Base-by-base conservation (phyloP, 2,888 invertebrate genomes). In the Cryptus armator region DNA sequence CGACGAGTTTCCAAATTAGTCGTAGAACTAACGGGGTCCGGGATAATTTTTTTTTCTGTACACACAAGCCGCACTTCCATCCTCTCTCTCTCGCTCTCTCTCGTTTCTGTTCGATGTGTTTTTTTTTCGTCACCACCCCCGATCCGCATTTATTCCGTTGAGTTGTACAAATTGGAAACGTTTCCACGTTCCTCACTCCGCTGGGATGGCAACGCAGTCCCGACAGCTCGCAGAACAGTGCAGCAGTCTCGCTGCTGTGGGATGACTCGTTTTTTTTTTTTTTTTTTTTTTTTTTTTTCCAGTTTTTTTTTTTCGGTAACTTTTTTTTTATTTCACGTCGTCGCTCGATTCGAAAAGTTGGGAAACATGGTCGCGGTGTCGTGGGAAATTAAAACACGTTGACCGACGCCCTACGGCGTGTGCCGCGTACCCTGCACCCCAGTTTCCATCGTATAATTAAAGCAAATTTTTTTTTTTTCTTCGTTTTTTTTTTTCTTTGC, bases 321-420 rank as follows among this genome's bases (percentile, higher is more conserved):
- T 44, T 44, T 76, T 83, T 79, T 83, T 83, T 74, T 68, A 64
- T 48, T 81, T 79, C 79, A 48, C 85, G 75, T 85, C 81, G 77
- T 76, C 83, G 78, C 81, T 83, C 86, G 83, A 88, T 87, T 87
- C 84, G 87, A 89, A 89, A 87, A 86, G 87, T 85, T 86, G 74
- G 86, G 88, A 87, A 83, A 86, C 85, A 87, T 83, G 88, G 86
- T 75, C 77, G 84, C 77, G 72, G 86, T 85, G 87, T 86, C 89
- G 86, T 87, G 88, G 89, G 88, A 90, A 89, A 90, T 90, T 88
- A 90, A 89, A 89, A 88, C 86, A 89, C 87, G 88, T 84, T 85
- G 86, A 84, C 83, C 88, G 81, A 86, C 81, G 85, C 85, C 85
- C 83, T 85, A 79, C 76, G 80, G 79, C 66, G 48, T 51, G 32